Conservation (phyloP, 2,888 invertebrate species). For the Halocaridina rubra region DNA sequence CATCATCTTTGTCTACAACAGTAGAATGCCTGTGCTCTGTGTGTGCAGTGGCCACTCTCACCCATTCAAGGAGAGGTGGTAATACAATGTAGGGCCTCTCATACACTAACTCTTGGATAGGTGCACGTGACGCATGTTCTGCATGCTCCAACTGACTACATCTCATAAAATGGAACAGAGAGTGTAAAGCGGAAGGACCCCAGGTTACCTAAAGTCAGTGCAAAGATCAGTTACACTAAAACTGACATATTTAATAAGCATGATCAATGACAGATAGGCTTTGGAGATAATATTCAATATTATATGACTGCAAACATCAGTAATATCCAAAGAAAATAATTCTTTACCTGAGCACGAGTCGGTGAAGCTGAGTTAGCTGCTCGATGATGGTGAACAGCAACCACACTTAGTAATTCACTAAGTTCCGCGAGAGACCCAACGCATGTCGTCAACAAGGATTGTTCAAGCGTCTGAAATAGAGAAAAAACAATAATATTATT, state of each 20-base stretch:
- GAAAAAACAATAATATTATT: no score
- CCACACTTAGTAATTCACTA: conserved; percentile 76
- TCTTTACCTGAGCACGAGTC: conserved; percentile 39
- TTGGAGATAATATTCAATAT: no score
- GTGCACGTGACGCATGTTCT: conserved; percentile 66
- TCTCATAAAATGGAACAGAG: conserved; percentile 91
- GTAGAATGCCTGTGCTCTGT: conserved; percentile 80
- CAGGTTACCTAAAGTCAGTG: conserved; percentile 66
- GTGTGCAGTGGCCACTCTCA: conserved; percentile 85
- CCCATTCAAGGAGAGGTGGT: conserved; percentile 92
- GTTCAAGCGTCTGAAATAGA: conserved; percentile 72
- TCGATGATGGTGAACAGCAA: conserved; percentile 68
- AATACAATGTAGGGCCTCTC: conserved; percentile 88
- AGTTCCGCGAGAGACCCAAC: conserved; percentile 86
- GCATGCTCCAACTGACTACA: conserved; percentile 77
- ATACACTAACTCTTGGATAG: conserved; percentile 82
- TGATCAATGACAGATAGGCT: no score
- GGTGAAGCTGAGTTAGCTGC: conserved; percentile 49
- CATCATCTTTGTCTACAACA: conserved; percentile 85
- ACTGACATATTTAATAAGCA: no score
- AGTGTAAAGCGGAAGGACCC: conserved; percentile 78
- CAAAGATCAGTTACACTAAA: no score
- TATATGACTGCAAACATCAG: no score
- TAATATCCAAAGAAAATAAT: no score
- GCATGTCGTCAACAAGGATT: conserved; percentile 85